These are phyloP conservation scores for Chiloscyllium plagiosum DNA, from an alignment of 2,113 vertebrate genomes.

Conservation along the genomic window DNA sequence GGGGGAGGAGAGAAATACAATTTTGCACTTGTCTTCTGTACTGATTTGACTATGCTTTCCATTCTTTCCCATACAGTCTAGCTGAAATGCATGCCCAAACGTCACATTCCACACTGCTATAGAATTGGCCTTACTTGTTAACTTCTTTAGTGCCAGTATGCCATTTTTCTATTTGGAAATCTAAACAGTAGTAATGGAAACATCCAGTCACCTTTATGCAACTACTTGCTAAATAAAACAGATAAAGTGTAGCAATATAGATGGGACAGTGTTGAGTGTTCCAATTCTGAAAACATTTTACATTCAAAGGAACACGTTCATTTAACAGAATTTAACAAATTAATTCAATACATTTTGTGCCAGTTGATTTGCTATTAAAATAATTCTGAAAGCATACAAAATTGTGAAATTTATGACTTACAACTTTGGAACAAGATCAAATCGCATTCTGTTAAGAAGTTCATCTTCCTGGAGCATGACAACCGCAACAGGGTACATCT, in stretches of 20 bases:
- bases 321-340: neutral
- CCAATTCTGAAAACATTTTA: neutral
- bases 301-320: neutral
- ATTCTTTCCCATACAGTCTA: neutral
- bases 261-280: neutral
- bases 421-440: constrained; percentile 89
- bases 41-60: neutral
- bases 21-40: neutral
- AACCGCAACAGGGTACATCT: constrained; percentile 80
- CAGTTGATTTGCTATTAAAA: neutral
- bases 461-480: constrained; percentile 90
- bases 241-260: neutral
- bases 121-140: neutral
- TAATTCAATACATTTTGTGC: neutral
- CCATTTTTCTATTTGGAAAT: neutral
- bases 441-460: constrained; percentile 86
- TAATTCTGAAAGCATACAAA: neutral
- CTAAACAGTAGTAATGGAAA: neutral
- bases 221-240: neutral
- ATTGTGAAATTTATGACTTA: constrained; percentile 51
- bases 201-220: neutral
- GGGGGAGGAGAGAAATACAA: neutral
- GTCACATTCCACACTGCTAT: neutral
- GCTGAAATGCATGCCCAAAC: neutral
- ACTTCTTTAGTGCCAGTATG: neutral